Evolutionary conservation across 2,888 invertebrate species (phyloP), one percentile per base, ranked within the genome.

Genomic region (Tachina fera): DNA sequence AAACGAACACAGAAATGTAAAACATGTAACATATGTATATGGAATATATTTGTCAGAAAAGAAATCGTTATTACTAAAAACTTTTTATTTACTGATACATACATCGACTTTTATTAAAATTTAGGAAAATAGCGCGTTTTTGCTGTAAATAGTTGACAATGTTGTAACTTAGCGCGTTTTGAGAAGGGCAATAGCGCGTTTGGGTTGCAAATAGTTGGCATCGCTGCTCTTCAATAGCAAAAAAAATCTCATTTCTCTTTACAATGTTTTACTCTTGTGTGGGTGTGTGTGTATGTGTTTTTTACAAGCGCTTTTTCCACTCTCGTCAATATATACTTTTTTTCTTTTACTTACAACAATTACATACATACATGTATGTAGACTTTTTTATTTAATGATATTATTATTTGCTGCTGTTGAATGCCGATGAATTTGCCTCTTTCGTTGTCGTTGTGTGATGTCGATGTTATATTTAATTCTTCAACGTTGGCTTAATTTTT

Each of bases 261-360:
- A 39, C 39, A 22, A n/a, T 19, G 3, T 5, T 31, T 51, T 11
- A 31, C 68, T 76, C 82, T 82, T 58, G 19, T 49, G 31, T 5
- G 31, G 31, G 31, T 31, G 6, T 31, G 31, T 31, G 31, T 0
- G 31, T 39, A 11, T 45, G n/a, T n/a, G n/a, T 1, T 45, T 51
- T 75, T 22, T 67, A 39, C 41, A 6, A 10, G 41, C 47, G 51
- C 31, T 63, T 61, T 10, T 39, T 45, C 45, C 4, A 43, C 22
- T 49, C 53, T 45, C 31, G 19, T 53, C 9, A 60, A 58, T 51
- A 47, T 61, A 53, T 56, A 10, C 1, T 39, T 68, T 58, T 53
- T 56, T 9, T 31, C 14, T 68, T 58, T 9, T 83, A 83, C 83
- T 83, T 83, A 83, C 83, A 60, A 61, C 65, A 83, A 60, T 47